These are phyloP conservation scores for Anguilla pacifica DNA, from an alignment of 2,797 vertebrate species.

Conservation along the genomic window DNA sequence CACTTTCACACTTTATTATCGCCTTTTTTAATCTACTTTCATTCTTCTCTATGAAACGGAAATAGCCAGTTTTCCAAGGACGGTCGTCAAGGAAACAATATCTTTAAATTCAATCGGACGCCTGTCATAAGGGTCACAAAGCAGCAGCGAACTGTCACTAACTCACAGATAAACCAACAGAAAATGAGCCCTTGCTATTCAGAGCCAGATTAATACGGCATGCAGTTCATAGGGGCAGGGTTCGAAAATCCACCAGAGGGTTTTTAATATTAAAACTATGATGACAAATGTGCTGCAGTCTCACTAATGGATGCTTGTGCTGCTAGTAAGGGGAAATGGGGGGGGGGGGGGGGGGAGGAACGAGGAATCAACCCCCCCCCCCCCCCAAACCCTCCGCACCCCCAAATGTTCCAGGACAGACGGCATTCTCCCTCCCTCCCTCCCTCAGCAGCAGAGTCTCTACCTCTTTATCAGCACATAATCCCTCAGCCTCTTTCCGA, in stretches of 20 bases:
- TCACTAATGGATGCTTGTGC: conserved; percentile 61
- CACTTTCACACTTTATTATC: no score
- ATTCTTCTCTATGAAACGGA: not conserved
- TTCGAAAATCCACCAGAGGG: conserved; percentile 34
- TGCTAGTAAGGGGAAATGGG: conserved; percentile 30
- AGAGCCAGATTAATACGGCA: conserved; percentile 29
- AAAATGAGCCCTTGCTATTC: not conserved
- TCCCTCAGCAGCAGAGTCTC: conserved; percentile 6
- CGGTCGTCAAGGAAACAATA: not conserved
- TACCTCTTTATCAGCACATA: conserved; percentile 14
- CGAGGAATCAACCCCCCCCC: not conserved
- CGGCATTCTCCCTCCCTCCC: not conserved
- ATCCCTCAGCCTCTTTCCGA: not conserved
- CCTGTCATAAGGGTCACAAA: not conserved
- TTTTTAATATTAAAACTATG: conserved; percentile 43
- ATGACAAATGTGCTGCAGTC: conserved; percentile 40
- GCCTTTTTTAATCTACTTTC: no score
- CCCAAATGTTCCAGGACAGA: not conserved
- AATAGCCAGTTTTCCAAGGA: no score
- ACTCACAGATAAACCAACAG: not conserved
- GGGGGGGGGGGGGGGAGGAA: not conserved
- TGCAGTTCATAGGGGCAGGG: conserved; percentile 29
- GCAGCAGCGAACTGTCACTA: not conserved
- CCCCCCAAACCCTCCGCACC: not conserved
- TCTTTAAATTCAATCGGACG: not conserved